A percentile compares a stretch with the other conserved stretches of the same genome.
phyloP scores from a whole-genome alignment of 2,797 vertebrate genomes.

The Glossophaga mutica region DNA sequence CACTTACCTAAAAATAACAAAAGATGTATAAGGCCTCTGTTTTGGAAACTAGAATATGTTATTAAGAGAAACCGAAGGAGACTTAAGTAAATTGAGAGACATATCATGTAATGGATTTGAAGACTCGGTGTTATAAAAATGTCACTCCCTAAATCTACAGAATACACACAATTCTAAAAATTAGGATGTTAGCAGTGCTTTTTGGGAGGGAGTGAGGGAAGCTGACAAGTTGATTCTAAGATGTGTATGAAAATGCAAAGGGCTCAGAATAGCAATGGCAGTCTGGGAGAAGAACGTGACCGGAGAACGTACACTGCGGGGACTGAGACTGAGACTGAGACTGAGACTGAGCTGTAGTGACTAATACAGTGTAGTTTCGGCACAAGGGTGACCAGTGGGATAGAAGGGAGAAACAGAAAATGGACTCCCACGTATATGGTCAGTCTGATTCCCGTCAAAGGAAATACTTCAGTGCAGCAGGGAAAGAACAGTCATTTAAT shows the following conservation, averaged over 20 bases:
- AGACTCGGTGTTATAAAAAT: background rate
- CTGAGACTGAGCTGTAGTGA: background rate
- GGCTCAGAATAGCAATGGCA: background rate
- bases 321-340: background rate
- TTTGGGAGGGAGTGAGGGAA: background rate
- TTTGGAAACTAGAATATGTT: background rate
- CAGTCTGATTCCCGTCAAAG: background rate
- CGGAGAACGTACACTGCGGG: background rate
- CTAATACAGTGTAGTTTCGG: background rate
- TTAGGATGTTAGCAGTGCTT: background rate
- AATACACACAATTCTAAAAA: background rate
- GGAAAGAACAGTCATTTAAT: background rate
- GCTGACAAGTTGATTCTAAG: background rate
- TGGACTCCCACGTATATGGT: background rate
- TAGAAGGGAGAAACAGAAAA: background rate
- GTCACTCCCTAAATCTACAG: background rate
- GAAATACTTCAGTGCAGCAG: no score
- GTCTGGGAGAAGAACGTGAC: background rate
- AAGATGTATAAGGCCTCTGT: background rate
- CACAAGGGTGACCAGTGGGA: background rate
- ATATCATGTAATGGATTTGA: background rate
- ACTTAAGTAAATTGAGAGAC: background rate
- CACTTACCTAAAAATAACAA: background rate
- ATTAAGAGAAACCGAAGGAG: background rate
- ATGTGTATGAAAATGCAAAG: background rate